Evolutionary conservation across 2,797 vertebrate species (phyloP), one percentile per base, ranked within the genome.

Genomic region (Neostethus bicornis): DNA sequence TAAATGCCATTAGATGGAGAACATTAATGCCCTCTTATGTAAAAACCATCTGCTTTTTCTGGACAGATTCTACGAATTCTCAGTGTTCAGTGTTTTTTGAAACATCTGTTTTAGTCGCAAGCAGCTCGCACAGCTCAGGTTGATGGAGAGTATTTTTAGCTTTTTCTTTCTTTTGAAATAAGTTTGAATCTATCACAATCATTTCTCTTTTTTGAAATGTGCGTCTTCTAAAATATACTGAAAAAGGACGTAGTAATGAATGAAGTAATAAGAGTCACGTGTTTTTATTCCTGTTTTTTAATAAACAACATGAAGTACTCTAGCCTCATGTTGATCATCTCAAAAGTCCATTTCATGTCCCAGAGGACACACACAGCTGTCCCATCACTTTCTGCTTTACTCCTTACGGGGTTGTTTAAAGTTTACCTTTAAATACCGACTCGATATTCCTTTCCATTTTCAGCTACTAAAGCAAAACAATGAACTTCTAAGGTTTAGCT

Each of bases 71-170:
- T 78, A 58, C 53, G 32, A 83, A 87, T 85, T 77, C 47, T 77
- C 85, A 62, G 61, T 70, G 13, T 64, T 72, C 62, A 53, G 53
- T 46, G 54, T 72, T 70, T 72, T 70, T 61, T 64, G 39, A 77
- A 70, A 84, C 85, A 83, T 87, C 79, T 88, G 84, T 76, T 88
- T 83, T 79, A 77, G 75, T 52, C 31, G 63, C 2, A 13, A 63
- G 32, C 45, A 58, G 61, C 70, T 80, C 61, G 44, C 44, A 74
- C 49, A 26, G 41, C 64, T 69, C 56, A 60, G 66, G 60, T 66
- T 73, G 70, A 61, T 72, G 48, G 63, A 39, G 42, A 67, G 21
- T 23, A 20, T 10, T 1, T 13, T 32, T 61, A 65, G 4, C 6
- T 23, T 21, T 7, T 38, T 61, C 47, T 34, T 48, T 62, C 41